Percentiles rank a stretch among this genome's conserved stretches.
These are phyloP conservation scores for Chelidonichthys spinosus DNA, from an alignment of 2,797 vertebrate species.

Conservation along the genomic window DNA sequence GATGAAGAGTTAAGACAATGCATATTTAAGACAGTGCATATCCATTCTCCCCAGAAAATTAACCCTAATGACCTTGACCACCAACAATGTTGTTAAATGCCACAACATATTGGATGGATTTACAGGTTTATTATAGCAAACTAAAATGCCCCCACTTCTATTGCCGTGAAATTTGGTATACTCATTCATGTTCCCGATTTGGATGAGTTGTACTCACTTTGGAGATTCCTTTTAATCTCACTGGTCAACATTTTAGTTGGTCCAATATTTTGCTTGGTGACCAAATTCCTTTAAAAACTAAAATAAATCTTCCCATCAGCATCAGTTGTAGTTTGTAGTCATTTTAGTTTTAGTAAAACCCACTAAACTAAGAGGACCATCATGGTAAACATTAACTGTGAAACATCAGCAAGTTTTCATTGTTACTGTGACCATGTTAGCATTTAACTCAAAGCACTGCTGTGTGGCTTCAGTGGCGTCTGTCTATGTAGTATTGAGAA, in stretches of 20 bases:
- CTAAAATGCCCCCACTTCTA: background rate
- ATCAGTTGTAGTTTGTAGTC: background rate
- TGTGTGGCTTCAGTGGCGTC: background rate
- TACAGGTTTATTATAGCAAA: background rate
- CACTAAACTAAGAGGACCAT: background rate
- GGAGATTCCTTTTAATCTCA: background rate
- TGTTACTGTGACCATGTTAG: background rate
- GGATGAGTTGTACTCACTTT: background rate
- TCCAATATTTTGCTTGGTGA: background rate
- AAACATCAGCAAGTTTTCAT: background rate
- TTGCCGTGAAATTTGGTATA: background rate
- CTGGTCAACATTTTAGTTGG: background rate
- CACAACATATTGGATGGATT: background rate
- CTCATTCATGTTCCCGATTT: background rate
- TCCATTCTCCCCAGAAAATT: constrained; percentile 3
- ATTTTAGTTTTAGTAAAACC: background rate
- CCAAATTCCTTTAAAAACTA: background rate
- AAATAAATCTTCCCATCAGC: background rate
- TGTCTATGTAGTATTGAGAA: background rate
- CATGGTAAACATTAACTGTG: background rate
- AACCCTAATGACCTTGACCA: background rate
- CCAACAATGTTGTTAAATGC: constrained; percentile 1
- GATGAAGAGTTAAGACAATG: background rate
- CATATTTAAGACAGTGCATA: background rate
- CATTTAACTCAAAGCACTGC: background rate